Evolutionary conservation across 2,888 invertebrate genomes (phyloP), one percentile per base, ranked within the genome.

Genomic region (Platycnemis pennipes): DNA sequence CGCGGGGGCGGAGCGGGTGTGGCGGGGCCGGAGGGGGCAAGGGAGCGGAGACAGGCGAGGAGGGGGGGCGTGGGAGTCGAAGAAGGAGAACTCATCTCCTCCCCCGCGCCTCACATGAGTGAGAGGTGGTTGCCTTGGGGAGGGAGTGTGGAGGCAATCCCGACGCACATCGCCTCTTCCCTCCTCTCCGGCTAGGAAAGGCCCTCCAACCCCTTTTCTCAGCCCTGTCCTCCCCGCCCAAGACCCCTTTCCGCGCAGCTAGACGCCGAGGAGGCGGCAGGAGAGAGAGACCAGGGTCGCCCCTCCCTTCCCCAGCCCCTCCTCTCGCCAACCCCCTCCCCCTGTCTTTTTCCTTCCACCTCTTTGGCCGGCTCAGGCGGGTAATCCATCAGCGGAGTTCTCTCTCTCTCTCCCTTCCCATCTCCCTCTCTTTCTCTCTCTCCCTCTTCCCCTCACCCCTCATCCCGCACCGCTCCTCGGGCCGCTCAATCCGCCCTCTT

Each of bases 311-410:
- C 45, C 13, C 46, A 26, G n/a, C 8, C 19, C 87, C 1, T 5
- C 87, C 87, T 13, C 87, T n/a, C n/a, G 45, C 46, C 22, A 0
- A 42, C 16, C 44, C 69, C 91, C 44, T 44, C 63, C 91, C 69
- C 91, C 42, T 42, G 91, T 91, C 91, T 91, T 91, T 91, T 91
- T 91, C 91, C 91, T 63, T 91, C 91, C 63, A 91, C 91, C 91
- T 91, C 91, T 91, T 91, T 91, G 91, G 91, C 69, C 91, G 91
- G 44, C 91, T 91, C 69, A 63, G 63, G 91, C 91, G 42, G 69
- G 63, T 91, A 91, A 91, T 91, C 91, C 91, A 91, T 91, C 91
- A 91, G 87, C 87, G 44, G 26, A 87, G 87, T 45, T n/a, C 42
- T 44, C 87, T 46, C 87, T 87, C 87, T 45, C 87, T 87, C 26